phyloP scores from a whole-genome alignment of 2,113 vertebrate genomes.

The Panurus biarmicus region DNA sequence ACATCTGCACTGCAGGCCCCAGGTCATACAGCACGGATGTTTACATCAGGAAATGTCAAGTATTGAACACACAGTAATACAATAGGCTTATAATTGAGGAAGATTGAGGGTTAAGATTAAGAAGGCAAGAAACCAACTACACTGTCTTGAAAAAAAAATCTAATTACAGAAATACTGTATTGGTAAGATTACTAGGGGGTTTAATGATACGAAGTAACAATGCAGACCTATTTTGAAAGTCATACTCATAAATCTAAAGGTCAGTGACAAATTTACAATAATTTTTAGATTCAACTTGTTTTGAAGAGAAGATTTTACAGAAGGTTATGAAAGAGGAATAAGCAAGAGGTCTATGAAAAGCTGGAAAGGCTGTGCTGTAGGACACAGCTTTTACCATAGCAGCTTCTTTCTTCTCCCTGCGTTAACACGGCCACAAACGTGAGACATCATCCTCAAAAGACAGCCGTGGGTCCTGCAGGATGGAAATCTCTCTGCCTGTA shows the following conservation, averaged over 20 bases:
- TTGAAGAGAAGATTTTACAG: neutral
- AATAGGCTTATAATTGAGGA: neutral
- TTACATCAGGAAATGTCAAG: neutral
- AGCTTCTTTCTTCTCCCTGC: neutral
- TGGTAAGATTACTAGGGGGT: neutral
- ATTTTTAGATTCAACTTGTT: neutral
- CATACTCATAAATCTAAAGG: neutral
- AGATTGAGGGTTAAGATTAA: neutral
- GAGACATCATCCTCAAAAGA: neutral
- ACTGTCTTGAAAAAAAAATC: neutral
- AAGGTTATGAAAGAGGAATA: neutral
- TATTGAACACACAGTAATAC: neutral
- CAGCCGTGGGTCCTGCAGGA: neutral
- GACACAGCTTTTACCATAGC: neutral
- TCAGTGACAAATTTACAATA: neutral
- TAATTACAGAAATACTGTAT: neutral
- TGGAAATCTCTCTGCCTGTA: neutral
- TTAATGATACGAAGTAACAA: neutral
- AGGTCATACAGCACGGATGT: neutral
- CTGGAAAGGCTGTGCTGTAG: neutral
- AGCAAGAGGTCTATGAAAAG: neutral
- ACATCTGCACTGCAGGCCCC: neutral
- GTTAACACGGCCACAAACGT: neutral
- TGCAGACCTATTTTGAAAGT: neutral
- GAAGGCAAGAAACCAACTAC: neutral